Base-by-base conservation (phyloP, 2,888 invertebrate genomes). In the Torymus aiolomorphi region DNA sequence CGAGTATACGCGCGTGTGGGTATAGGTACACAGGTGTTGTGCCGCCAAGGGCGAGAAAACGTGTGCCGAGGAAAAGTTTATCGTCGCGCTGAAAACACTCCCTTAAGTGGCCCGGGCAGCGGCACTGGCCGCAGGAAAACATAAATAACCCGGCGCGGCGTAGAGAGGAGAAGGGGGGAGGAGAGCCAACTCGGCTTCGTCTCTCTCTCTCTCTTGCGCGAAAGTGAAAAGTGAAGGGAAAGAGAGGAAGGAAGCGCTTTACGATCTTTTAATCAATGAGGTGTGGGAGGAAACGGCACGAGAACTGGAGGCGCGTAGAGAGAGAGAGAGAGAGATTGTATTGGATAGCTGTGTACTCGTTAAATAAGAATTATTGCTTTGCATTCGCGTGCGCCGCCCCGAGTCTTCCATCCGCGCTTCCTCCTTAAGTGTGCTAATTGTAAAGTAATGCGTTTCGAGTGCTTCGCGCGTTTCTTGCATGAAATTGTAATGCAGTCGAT, bases 71-170 rank as follows among this genome's bases (percentile, higher is more conserved):
- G 31, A 78, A 67, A 78, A 78, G 61, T 67, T 77, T 66, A 66
- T 66, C 71, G 62, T 54, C 67, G 67, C 31, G 69, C 24, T 76
- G 54, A 70, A 69, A 70, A 76, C 69, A 75, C 67, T 66, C 11
- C 18, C 69, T 61, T 76, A 76, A 76, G 76, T 70, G 59, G 70
- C 63, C 56, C 57, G 66, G 57, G 56, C 63, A 73, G 62, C 5
- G n/a, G n/a, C 52, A 24, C 18, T 49, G 59, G 51, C 52, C 42
- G 42, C 76, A 69, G 69, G 52, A 76, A 76, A 69, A 61, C 52
- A 62, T 76, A 76, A 69, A 76, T 69, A 76, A 69, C 51, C 51
- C 20, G 42, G 31, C 8, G 61, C 59, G 3, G 14, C 20, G 12
- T 14, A 3, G n/a, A 12, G 16, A 59, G 1, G 11, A 24, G 24